Evolutionary conservation across 2,113 vertebrate species (phyloP).

Genomic region (Eulacestoma nigropectus): DNA sequence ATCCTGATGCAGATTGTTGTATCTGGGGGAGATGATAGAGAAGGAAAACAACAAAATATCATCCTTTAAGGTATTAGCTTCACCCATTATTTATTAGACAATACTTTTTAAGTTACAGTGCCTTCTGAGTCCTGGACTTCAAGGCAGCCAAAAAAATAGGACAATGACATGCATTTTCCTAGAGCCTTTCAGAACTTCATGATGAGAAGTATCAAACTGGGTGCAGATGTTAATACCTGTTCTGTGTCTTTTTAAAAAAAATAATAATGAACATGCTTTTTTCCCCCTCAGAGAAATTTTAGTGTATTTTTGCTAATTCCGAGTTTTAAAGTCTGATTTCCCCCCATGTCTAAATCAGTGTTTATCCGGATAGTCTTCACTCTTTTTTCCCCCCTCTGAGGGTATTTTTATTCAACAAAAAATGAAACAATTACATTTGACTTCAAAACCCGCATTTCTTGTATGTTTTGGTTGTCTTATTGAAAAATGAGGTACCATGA

Average conservation of each 20-base stretch:
- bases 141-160: neutral
- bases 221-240: neutral
- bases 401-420: neutral
- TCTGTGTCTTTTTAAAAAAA: neutral
- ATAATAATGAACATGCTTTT: neutral
- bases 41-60: neutral
- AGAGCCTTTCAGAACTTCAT: neutral
- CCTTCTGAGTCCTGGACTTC: neutral
- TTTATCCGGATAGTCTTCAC: neutral
- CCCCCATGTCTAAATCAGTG: fast-evolving
- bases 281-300: neutral
- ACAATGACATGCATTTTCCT: neutral
- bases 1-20: conserved; percentile 75
- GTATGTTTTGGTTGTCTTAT: neutral
- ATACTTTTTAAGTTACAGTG: neutral
- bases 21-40: conserved; percentile 67
- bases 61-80: neutral
- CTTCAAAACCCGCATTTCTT: neutral
- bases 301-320: neutral
- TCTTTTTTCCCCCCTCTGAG: neutral
- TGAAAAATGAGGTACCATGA: neutral
- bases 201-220: neutral
- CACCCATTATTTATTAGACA: neutral
- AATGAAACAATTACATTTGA: neutral
- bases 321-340: neutral